Evolutionary conservation across 2,888 invertebrate species (phyloP), one percentile per base, ranked within the genome.

Genomic region (Eulithis prunata): DNA sequence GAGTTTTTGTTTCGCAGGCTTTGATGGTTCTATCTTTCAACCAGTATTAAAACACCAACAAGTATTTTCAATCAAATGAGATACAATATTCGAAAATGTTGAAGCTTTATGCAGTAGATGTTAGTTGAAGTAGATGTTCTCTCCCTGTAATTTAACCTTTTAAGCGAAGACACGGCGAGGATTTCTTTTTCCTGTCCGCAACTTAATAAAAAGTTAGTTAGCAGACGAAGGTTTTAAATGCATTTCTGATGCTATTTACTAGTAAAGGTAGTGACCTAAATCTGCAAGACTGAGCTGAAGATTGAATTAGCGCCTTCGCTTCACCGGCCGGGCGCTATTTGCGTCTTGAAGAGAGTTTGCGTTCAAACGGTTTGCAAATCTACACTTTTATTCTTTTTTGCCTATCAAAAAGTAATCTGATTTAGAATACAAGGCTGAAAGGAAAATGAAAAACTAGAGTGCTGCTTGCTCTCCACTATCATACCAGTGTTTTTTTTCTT

Each of bases 171-270:
- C 21, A 21, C 21, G 1, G 21, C 21, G 21, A 2, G 21, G 21
- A 21, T 21, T 21, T 21, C 21, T 21, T 21, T 21, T 21, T 21
- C 21, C 46, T 46, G 52, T 52, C 36, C 46, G 13, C 41, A 41
- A 62, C 59, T 59, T 52, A 62, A 59, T 62, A 52, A 58, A 41
- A 56, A 66, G 58, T 46, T 46, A 56, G 52, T 52, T 41, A 56
- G 61, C 63, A 57, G 14, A 53, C 57, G 60, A 36, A 61, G 62
- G 56, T 64, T 69, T 68, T 68, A 72, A 70, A 69, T 72, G 69
- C 72, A 68, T 68, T 72, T 70, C 70, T 66, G 70, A 66, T 68
- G 68, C 66, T 68, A 68, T 72, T 70, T 72, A 69, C 66, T 64
- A 67, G 65, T 62, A 63, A 68, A 70, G 65, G 65, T 59, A 63